Base-by-base conservation (phyloP, 2,888 invertebrate genomes). In the Hemistola chrysoprasaria region DNA sequence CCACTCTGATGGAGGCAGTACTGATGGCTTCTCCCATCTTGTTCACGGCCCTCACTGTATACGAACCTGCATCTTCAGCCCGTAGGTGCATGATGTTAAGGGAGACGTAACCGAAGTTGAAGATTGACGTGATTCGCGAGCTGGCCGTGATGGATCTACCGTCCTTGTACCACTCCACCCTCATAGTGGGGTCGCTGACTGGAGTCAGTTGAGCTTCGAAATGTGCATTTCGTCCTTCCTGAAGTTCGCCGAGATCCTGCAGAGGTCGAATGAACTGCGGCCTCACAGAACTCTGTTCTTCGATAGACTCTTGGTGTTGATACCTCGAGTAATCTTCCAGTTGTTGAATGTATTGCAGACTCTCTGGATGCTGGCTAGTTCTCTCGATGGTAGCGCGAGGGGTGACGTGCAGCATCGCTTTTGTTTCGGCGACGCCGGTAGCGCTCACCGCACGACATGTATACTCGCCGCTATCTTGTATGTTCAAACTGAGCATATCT, bases 101-200 rank as follows among this genome's bases (percentile, higher is more conserved):
- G 90, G 97, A 97, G 91, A 98, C 98, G 92, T 98, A 98, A 81
- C 98, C 98, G 93, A 98, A 98, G 93, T 98, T 98, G 93, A 97
- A 97, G 92, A 97, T 96, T 80, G 97, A 97, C 79, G 96, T 96
- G 90, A 97, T 98, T 90, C 98, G 94, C 79, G 98, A 97, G 90
- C 98, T 98, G 76, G 97, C 97, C 88, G 97, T 97, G 69, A 99
- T 95, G 16, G 98, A 94, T 79, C 94, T 92, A 59, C 98, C 98
- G 92, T 96, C 96, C 90, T 96, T 97, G 90, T 95, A 96, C 97
- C 97, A 97, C 86, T 97, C 97, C 71, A 97, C 96, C 88, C 95
- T 94, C 96, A 97, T 97, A 28, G 95, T 95, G 38, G 97, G 95
- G 75, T 97, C 97, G 67, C 96, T 96, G 35, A 97, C 96, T 45